Evolutionary conservation across 2,888 invertebrate genomes (phyloP), one percentile per base, ranked within the genome.

Genomic region (Drosophila picticornis): DNA sequence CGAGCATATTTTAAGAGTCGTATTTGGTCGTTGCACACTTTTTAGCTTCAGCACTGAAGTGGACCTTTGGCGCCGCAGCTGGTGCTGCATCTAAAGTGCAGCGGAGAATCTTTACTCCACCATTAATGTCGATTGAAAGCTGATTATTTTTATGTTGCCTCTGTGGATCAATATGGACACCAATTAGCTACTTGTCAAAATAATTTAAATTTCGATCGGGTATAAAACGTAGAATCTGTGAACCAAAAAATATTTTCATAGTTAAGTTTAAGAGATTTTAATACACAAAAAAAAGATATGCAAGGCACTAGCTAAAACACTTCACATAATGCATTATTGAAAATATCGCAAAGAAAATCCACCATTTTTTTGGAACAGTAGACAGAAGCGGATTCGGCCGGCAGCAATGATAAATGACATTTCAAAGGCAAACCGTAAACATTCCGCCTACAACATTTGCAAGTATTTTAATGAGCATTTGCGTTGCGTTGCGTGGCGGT

Each of bases 401-500:
- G 70, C 61, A 74, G 77, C 75, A 46, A 29, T 31, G 55, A 50
- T 71, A 83, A 86, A 76, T 77, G 77, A 51, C 87, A 87, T 80
- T 86, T 77, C 82, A 79, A 84, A 84, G 75, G 72, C 76, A 78
- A 80, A 76, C 83, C 79, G 50, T 81, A 72, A 75, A 76, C 76
- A 86, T 88, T 83, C 70, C 75, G 76, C 72, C 83, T 75, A 77
- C 79, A 84, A 81, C 75, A 85, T 85, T 84, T 81, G 71, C 64
- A 68, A 70, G 79, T 79, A 75, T 87, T 87, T 85, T 83, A 85
- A 87, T 88, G 84, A 85, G 84, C 82, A 82, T 77, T 86, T 81
- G 75, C 36, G 29, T 9, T 6, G 29, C 46, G 9, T 16, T 16
- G 40, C 67, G 50, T 43, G 72, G 59, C 69, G 40, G 34, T 34